Conservation (phyloP, 2,113 vertebrate species). For the Malurus alboscapulatus region DNA sequence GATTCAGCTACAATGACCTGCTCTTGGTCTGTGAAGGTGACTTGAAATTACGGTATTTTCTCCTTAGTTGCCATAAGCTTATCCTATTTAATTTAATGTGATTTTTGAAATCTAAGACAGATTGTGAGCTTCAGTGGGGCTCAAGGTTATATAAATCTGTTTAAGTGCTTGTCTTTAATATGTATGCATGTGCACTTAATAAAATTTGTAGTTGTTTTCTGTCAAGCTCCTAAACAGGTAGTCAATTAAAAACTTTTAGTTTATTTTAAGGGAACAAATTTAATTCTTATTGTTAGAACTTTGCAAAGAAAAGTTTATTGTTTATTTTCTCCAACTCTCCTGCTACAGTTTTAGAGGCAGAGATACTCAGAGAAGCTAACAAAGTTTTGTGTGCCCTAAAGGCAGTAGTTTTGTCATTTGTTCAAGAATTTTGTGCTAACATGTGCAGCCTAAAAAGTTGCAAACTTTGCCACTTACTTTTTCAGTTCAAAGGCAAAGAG, state of each 20-base stretch:
- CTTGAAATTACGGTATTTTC: background rate
- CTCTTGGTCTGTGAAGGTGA: conserved; percentile 86
- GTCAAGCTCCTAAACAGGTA: background rate
- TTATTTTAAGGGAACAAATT: background rate
- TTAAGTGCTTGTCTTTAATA: background rate
- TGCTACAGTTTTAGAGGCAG: background rate
- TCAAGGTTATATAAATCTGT: background rate
- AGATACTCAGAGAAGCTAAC: background rate
- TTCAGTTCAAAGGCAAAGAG: background rate
- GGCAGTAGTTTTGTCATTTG: background rate
- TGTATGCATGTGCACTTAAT: accelerated
- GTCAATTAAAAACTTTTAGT: background rate
- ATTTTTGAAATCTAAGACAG: background rate
- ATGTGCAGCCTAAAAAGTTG: background rate
- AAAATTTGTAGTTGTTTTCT: background rate
- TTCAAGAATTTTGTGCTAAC: background rate
- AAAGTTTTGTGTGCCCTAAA: background rate
- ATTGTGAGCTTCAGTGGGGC: background rate
- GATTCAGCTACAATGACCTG: conserved; percentile 86
- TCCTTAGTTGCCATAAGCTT: background rate
- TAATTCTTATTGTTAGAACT: background rate
- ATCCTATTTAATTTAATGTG: background rate
- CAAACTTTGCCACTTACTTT: background rate
- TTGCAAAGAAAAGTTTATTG: background rate
- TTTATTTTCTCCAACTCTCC: background rate